These are phyloP conservation scores for Eulemur coronatus DNA, from an alignment of 2,797 vertebrate species.

Conservation along the genomic window DNA sequence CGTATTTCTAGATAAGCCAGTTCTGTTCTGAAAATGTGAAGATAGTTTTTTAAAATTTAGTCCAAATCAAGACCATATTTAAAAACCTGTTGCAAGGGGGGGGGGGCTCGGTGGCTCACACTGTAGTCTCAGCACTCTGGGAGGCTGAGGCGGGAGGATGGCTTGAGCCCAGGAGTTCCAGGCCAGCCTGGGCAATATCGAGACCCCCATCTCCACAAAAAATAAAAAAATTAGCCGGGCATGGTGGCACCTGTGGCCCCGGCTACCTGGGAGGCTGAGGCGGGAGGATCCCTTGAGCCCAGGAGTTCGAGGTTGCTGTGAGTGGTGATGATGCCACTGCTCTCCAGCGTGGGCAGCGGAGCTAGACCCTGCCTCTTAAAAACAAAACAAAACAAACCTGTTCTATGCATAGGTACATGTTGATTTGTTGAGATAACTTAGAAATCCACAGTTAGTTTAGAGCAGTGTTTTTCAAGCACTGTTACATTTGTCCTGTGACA, in stretches of 20 bases:
- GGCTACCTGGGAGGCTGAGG: neutral
- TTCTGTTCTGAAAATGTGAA: constrained; percentile 44
- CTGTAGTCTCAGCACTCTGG: neutral
- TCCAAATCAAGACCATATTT: neutral
- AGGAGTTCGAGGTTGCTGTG: neutral
- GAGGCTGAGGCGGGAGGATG: neutral
- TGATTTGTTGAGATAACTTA: neutral
- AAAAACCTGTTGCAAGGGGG: neutral
- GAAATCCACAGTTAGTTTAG: neutral
- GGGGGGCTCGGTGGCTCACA: neutral
- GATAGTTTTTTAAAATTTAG: neutral
- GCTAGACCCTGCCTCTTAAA: neutral
- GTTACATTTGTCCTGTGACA: neutral
- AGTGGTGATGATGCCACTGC: neutral
- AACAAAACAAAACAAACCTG: neutral
- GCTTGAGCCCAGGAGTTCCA: neutral
- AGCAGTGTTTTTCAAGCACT: neutral
- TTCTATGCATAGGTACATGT: neutral
- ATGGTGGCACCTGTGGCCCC: too few species aligned
- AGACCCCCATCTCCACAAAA: neutral
- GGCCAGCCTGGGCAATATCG: neutral
- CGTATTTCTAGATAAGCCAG: constrained; percentile 34
- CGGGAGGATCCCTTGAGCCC: neutral
- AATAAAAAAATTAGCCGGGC: neutral
- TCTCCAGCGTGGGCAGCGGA: neutral